A percentile compares a stretch with the other conserved stretches of the same genome.
These are phyloP conservation scores for Plebejus anna DNA, from an alignment of 2,888 invertebrate species.

Conservation along the genomic window DNA sequence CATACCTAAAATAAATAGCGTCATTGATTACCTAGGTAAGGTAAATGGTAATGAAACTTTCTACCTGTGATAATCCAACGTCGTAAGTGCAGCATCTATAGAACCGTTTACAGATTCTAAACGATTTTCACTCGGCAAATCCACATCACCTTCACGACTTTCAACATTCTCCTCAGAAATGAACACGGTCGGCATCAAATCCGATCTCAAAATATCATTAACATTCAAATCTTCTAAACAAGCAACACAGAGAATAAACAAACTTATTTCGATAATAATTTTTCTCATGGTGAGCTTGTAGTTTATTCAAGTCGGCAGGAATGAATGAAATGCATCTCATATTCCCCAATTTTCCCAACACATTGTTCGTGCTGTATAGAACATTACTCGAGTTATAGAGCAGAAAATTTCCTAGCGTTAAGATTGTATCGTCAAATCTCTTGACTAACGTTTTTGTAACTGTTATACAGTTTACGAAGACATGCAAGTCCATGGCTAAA, in stretches of 20 bases:
- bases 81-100: constrained; percentile 81
- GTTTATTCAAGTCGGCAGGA: neutral
- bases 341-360: neutral
- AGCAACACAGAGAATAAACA: constrained; percentile 38
- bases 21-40: no score
- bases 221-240: constrained; percentile 72
- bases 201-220: constrained; percentile 84
- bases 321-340: constrained; percentile 19
- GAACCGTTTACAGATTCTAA: constrained; percentile 75
- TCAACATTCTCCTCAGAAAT: constrained; percentile 59
- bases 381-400: constrained; percentile 65
- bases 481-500: neutral
- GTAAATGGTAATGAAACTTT: constrained; percentile 12
- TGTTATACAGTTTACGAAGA: neutral
- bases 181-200: constrained; percentile 84
- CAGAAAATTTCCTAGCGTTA: constrained; percentile 60
- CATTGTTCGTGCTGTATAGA: constrained; percentile 27
- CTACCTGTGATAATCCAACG: constrained; percentile 86
- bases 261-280: constrained; percentile 32
- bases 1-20: no score
- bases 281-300: constrained; percentile 25
- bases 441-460: constrained; percentile 26
- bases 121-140: constrained; percentile 38
- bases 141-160: constrained; percentile 38
- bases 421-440: constrained; percentile 50